Percentiles rank a stretch among this genome's conserved stretches.
Conservation (phyloP, 92 coral and sea anemone genomes). For the Phenganax stokvisi region DNA sequence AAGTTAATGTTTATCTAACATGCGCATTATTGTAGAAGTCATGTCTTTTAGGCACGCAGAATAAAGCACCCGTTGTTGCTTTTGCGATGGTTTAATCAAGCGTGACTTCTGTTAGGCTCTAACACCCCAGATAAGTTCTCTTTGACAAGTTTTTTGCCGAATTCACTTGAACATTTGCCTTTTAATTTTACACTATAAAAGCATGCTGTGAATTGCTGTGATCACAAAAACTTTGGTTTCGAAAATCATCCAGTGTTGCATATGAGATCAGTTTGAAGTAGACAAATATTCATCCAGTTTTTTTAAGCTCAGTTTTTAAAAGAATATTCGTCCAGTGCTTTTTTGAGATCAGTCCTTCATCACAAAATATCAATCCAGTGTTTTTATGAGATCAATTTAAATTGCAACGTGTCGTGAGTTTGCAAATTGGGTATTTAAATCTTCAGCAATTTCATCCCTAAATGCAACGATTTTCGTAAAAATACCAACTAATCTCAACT, state of each 20-base stretch:
- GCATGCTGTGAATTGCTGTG: no score
- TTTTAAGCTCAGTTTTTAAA: not conserved
- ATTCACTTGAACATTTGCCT: not conserved
- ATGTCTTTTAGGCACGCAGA: not conserved
- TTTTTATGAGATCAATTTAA: not conserved
- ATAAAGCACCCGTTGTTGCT: not conserved
- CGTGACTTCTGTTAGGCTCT: not conserved
- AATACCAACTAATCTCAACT: not conserved
- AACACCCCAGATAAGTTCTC: not conserved
- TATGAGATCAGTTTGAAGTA: no score
- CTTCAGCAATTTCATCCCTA: not conserved
- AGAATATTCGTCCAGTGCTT: not conserved
- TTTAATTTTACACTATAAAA: no score
- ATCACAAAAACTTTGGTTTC: no score
- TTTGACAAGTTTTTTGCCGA: not conserved
- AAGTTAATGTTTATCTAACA: not conserved
- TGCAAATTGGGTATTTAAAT: not conserved
- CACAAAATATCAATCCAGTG: not conserved
- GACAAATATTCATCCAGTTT: not conserved
- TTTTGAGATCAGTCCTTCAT: not conserved
- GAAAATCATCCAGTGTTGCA: no score
- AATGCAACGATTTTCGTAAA: conserved; percentile 1
- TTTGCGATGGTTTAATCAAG: not conserved
- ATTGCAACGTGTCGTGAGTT: conserved; percentile 36
- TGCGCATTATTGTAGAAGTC: not conserved